phyloP scores from a whole-genome alignment of 2,888 invertebrate species.

The Chaitophorus viminalis region DNA sequence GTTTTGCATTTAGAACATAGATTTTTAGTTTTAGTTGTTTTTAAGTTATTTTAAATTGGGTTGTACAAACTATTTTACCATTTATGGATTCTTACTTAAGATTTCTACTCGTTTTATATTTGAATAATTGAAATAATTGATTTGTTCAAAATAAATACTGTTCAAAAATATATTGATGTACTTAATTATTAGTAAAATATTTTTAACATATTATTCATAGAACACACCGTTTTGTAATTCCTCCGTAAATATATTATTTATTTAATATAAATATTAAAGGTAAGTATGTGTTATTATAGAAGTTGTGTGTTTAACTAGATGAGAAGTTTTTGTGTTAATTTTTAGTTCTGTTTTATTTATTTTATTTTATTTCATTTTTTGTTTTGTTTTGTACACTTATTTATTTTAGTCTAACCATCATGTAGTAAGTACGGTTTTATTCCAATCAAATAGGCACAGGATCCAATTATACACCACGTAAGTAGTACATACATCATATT shows the following conservation, averaged over 20 bases:
- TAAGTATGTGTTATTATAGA: constrained; percentile 42
- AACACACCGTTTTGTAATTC: background rate
- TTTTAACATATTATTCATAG: background rate
- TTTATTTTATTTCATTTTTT: too few species aligned
- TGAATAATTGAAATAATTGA: background rate
- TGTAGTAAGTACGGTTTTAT: constrained; percentile 29
- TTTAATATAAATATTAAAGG: constrained; percentile 27
- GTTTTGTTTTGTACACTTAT: constrained; percentile 17
- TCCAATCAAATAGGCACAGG: background rate
- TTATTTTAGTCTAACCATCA: constrained; percentile 36
- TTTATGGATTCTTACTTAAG: constrained; percentile 42
- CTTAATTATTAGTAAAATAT: background rate
- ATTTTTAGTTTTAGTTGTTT: background rate
- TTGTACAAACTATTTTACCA: constrained; percentile 41
- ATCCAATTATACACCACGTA: constrained; percentile 18
- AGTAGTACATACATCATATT: constrained; percentile 19
- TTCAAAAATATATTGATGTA: constrained; percentile 23
- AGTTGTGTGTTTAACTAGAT: constrained; percentile 31
- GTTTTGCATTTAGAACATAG: constrained; percentile 28
- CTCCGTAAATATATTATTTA: background rate
- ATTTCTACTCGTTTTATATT: constrained; percentile 43
- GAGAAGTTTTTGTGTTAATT: constrained; percentile 52
- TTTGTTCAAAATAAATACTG: constrained; percentile 32
- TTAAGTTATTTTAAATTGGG: constrained; percentile 29
- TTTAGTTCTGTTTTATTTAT: constrained; percentile 37